Evolutionary conservation across 2,888 invertebrate species (phyloP).

Genomic region (Drosophila diplacantha): DNA sequence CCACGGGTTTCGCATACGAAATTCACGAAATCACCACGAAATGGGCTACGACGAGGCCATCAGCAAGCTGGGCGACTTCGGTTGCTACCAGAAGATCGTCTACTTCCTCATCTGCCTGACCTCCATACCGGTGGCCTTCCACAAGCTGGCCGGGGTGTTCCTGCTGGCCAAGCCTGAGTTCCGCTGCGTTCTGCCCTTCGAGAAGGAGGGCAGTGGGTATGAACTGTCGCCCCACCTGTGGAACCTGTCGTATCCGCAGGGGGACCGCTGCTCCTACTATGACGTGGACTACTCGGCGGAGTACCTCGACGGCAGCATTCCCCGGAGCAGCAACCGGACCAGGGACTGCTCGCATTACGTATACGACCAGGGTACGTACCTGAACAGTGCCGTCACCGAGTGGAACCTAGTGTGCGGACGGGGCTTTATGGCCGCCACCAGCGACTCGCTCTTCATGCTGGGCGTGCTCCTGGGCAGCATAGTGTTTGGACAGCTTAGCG

Average conservation of each 20-base stretch:
- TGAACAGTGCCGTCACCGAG: conserved; percentile 83
- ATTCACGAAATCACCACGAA: neutral
- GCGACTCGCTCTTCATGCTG: conserved; percentile 83
- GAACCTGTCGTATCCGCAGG: conserved; percentile 80
- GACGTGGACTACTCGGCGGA: conserved; percentile 76
- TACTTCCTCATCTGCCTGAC: conserved; percentile 84
- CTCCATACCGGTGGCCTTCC: conserved; percentile 85
- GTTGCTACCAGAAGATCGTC: conserved; percentile 83
- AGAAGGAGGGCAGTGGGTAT: conserved; percentile 77
- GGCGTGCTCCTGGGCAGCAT: conserved; percentile 86
- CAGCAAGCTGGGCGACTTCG: conserved; percentile 84
- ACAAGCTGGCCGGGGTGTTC: conserved; percentile 85
- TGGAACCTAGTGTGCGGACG: conserved; percentile 84
- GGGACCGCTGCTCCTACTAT: conserved; percentile 79
- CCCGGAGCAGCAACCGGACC: conserved; percentile 58
- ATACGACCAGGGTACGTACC: conserved; percentile 81
- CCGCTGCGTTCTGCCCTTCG: conserved; percentile 82
- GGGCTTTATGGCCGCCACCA: conserved; percentile 82
- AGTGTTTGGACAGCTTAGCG: conserved; percentile 85
- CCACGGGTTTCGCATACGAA: neutral
- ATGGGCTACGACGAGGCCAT: conserved; percentile 87
- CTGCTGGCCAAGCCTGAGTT: conserved; percentile 83
- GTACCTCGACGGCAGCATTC: conserved; percentile 67
- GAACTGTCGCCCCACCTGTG: conserved; percentile 77
- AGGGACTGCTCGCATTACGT: conserved; percentile 80